phyloP scores from a whole-genome alignment of 2,888 invertebrate genomes.

The Acanthococcus lagerstroemiae region DNA sequence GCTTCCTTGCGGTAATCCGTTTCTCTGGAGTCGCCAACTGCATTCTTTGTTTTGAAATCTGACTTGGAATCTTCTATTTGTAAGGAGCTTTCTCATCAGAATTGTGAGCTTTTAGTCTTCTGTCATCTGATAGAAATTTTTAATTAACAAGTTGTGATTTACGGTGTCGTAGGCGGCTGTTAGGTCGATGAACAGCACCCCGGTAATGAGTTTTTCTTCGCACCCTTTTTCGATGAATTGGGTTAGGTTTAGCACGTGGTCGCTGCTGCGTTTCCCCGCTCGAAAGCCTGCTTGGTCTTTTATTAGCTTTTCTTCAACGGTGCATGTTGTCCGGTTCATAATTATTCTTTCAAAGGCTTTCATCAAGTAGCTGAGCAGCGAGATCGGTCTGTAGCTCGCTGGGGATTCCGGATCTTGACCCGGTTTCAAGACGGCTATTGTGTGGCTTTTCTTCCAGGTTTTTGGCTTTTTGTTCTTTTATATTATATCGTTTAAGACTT shows the following conservation, averaged over 20 bases:
- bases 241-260: slow-evolving; percentile 32
- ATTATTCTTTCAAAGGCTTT: slow-evolving; percentile 31
- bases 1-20: not conserved
- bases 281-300: slow-evolving; percentile 28
- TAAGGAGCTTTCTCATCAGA: slow-evolving; percentile 6
- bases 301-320: slow-evolving; percentile 30
- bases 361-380: slow-evolving; percentile 31
- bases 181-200: slow-evolving; percentile 28
- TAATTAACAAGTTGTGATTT: slow-evolving; percentile 25
- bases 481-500: too few species aligned
- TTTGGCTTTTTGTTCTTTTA: not conserved
- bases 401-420: slow-evolving; percentile 25
- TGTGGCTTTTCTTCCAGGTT: too few species aligned
- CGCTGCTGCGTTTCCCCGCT: slow-evolving; percentile 19
- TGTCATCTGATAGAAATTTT: slow-evolving; percentile 11
- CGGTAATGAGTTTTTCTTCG: slow-evolving; percentile 26
- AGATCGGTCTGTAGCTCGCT: slow-evolving; percentile 34
- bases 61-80: slow-evolving; percentile 26
- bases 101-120: slow-evolving; percentile 6
- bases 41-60: slow-evolving; percentile 14
- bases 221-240: slow-evolving; percentile 29
- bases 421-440: slow-evolving; percentile 32
- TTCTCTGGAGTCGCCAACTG: slow-evolving; percentile 17
- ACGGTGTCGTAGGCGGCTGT: slow-evolving; percentile 31
- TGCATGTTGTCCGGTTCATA: slow-evolving; percentile 14